These are phyloP conservation scores for Nomia melanderi DNA, from an alignment of 1,140 invertebrate species.

Conservation along the genomic window DNA sequence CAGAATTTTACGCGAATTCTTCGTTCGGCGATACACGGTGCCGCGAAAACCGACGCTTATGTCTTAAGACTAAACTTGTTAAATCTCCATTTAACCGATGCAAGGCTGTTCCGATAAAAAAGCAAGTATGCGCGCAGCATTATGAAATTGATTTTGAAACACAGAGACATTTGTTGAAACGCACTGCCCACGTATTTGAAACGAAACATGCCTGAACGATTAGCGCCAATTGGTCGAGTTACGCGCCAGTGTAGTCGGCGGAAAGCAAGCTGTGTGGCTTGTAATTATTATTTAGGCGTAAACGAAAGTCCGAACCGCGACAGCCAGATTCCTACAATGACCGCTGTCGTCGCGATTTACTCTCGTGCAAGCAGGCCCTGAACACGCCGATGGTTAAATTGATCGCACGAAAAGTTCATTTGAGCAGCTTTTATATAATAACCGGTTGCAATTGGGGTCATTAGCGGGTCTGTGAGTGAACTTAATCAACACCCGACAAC, in stretches of 20 bases:
- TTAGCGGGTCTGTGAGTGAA: slow-evolving; percentile 4
- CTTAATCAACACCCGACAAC: slow-evolving; percentile 24
- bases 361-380: not conserved
- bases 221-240: slow-evolving; percentile 9
- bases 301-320: not conserved
- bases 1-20: no score
- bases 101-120: no score
- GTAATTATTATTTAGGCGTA: slow-evolving; percentile 2
- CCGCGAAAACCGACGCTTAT: no score
- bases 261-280: not conserved
- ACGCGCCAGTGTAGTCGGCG: not conserved
- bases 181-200: not conserved
- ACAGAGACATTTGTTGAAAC: no score
- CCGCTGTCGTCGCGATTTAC: slow-evolving; percentile 1
- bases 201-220: slow-evolving; percentile 10
- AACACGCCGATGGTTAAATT: not conserved
- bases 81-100: no score
- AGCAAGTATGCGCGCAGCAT: no score
- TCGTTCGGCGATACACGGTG: no score
- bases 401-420: slow-evolving; percentile 28
- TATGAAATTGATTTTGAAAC: no score
- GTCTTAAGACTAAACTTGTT: no score
- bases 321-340: not conserved
- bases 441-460: slow-evolving; percentile 40
- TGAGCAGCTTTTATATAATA: slow-evolving; percentile 37